Base-by-base conservation (phyloP, 2,797 vertebrate species). In the Tragopan temminckii region DNA sequence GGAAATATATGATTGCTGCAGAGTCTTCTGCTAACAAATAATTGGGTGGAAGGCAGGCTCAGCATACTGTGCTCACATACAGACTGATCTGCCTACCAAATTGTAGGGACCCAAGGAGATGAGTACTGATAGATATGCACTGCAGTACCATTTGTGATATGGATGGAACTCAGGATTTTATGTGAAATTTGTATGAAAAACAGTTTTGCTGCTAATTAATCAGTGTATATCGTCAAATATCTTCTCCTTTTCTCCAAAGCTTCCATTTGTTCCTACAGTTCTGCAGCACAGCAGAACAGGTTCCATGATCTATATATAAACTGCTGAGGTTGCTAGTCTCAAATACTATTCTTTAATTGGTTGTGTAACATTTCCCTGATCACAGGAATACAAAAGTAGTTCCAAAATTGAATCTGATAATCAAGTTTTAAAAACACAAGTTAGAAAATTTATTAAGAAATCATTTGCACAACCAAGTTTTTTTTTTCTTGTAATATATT, bases 241-340 rank as follows among this genome's bases (percentile, higher is more conserved):
- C 3, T 68, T 77, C 70, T 69, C 48, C 25, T 72, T 87, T 87
- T 90, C 58, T 92, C n/a, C 19, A 48, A 52, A 33, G 38, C 46
- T 75, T 92, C 23, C 6, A 40, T 61, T 91, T 95, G 76, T 69
- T 66, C 92, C 95, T 89, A 19, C 46, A 75, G 46, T 92, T 94
- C 89, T 92, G 88, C 87, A 78, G 79, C 79, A 82, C 57, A 76
- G 77, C 10, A 43, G 31, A 95, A 80, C 91, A 85, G 80, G 77
- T 91, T 91, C 53, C 31, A 18, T 68, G 40, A 61, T 85, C 77
- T 94, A 33, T 94, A 61, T 70, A 92, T 94, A 70, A 93, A 58
- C 52, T 81, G 46, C 67, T 72, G 67, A 86, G 40, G 31, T 43
- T 0, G 4, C 59, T 13, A 4, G 42, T 71, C 35, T 35, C 55